Evolutionary conservation across 2,888 invertebrate genomes (phyloP).

Genomic region (Phragmatobia fuliginosa): DNA sequence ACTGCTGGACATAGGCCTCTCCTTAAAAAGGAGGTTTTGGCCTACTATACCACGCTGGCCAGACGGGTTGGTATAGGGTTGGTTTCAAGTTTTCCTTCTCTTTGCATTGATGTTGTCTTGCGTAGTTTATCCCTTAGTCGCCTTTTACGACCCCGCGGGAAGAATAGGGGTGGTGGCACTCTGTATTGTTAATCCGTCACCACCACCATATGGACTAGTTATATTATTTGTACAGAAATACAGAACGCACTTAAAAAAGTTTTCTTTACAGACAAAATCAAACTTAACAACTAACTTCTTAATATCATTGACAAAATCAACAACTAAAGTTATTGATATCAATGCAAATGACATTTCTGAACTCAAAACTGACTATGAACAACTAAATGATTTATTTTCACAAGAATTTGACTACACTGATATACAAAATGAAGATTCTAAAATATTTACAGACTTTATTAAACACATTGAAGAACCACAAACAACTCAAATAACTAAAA

Average conservation of each 20-base stretch:
- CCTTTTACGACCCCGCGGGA: no score
- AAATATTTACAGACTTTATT: slow-evolving; percentile 21
- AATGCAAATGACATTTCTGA: slow-evolving; percentile 4
- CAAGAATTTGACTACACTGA: background rate
- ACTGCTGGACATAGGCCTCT: no score
- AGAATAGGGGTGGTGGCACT: no score
- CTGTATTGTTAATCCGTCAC: no score
- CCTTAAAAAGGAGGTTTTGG: no score
- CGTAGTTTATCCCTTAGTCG: no score
- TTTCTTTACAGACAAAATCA: slow-evolving; percentile 28
- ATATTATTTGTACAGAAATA: no score
- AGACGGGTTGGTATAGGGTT: no score
- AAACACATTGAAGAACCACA: slow-evolving; percentile 13
- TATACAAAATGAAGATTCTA: background rate
- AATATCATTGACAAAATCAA: slow-evolving; percentile 8
- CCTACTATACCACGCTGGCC: no score
- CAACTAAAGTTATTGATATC: slow-evolving; percentile 5
- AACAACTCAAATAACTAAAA: slow-evolving; percentile 5
- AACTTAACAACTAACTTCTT: slow-evolving; percentile 21
- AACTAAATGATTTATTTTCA: background rate
- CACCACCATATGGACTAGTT: no score
- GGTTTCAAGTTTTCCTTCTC: no score
- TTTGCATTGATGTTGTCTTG: no score
- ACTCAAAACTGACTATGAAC: background rate
- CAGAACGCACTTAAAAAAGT: background rate